Percentiles rank a stretch among this genome's conserved stretches.
Evolutionary conservation across 92 coral and sea anemone species (phyloP).

Genomic region (Ricordea florida): DNA sequence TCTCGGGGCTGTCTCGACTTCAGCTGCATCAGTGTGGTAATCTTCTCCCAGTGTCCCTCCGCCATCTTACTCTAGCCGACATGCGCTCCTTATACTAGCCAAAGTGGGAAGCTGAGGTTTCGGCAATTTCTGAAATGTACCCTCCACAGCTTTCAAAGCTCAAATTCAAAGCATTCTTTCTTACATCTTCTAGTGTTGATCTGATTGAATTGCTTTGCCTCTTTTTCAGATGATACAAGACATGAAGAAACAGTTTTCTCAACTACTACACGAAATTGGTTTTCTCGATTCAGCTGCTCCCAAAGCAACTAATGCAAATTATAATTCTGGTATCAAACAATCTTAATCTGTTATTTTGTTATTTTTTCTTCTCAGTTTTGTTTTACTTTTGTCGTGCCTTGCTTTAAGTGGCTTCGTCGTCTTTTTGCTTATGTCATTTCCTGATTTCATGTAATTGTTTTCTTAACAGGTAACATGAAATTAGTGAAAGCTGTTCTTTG

Average conservation of each 20-base stretch:
- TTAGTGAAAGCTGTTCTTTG: constrained; percentile 91
- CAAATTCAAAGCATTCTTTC: too few species aligned
- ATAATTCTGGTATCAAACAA: constrained; percentile 67
- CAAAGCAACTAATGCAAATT: constrained; percentile 65
- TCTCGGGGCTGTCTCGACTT: too few species aligned
- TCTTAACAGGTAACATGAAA: constrained; percentile 66
- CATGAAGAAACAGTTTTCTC: constrained; percentile 76
- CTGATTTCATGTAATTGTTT: neutral
- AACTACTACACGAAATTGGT: constrained; percentile 75
- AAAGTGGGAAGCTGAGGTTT: too few species aligned
- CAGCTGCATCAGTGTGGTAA: too few species aligned
- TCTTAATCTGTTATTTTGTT: neutral
- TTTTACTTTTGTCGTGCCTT: neutral
- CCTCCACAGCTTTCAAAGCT: too few species aligned
- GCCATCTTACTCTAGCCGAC: too few species aligned
- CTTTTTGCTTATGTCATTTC: neutral
- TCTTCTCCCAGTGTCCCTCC: too few species aligned
- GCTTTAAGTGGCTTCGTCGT: too few species aligned
- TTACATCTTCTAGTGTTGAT: too few species aligned
- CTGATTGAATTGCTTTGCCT: neutral
- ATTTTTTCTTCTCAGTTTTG: neutral
- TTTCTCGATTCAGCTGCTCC: constrained; percentile 75
- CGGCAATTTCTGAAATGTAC: too few species aligned
- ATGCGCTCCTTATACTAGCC: too few species aligned
- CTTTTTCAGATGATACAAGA: constrained; percentile 81